Evolutionary conservation across 2,888 invertebrate genomes (phyloP), one percentile per base, ranked within the genome.

Genomic region (Sceliomorpha sp.): DNA sequence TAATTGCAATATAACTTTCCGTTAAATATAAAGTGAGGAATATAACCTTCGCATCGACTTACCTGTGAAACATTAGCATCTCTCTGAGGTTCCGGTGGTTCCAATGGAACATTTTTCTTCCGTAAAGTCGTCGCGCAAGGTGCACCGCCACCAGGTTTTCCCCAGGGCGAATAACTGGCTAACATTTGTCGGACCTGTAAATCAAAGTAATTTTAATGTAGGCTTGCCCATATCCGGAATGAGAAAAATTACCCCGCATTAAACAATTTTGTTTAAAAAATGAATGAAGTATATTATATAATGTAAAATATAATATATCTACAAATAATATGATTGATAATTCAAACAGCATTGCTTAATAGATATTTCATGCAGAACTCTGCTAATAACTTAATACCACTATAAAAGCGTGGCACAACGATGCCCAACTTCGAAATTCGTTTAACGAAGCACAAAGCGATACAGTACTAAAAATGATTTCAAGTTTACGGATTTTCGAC

Each of bases 141-240:
- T 12, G 94, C 94, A 15, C 94, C 94, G 40, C 93, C 93, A 1
- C 94, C 94, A 6, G 93, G 93, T 60, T 92, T 91, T 2, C 94
- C 94, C 94, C 94, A 95, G 4, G 95, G 95, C 88, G 93, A 93
- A 84, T 94, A 94, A 72, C 91, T 91, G 63, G 92, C 90, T 88
- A 94, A 90, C 89, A 94, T 92, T 79, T 92, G 91, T 55, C 92
- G 91, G 70, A 92, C 89, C 93, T 93, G 82, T n/a, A 73, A 77
- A 75, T 14, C 59, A 51, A 63, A 67, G 20, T 20, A 44, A 15
- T 44, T 44, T 10, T 7, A 14, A 42, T 26, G 27, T 13, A 26
- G n/a, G n/a, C n/a, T n/a, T n/a, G n/a, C n/a, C n/a, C n/a, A n/a
- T n/a, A n/a, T n/a, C n/a, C n/a, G n/a, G n/a, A n/a, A n/a, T n/a